These are phyloP conservation scores for Trypoxylon attenuatum DNA, from an alignment of 2,888 invertebrate genomes.

Conservation along the genomic window DNA sequence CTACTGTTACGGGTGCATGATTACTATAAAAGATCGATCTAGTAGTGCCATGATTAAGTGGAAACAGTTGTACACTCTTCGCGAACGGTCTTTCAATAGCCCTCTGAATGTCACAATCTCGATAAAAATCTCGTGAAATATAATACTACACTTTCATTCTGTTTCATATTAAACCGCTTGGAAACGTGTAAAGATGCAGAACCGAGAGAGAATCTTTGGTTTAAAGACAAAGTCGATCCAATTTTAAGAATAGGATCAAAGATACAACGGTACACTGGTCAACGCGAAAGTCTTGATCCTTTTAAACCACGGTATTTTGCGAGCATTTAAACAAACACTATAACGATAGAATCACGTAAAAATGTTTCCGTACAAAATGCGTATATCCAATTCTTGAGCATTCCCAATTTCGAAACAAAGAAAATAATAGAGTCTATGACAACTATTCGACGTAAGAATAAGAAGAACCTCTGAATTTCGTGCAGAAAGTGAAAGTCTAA, in stretches of 20 bases:
- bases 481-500: conserved; percentile 28
- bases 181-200: conserved; percentile 14
- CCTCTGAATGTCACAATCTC: conserved; percentile 11
- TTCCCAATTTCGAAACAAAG: conserved; percentile 19
- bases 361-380: conserved; percentile 7
- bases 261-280: background rate
- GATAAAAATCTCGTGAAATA: conserved; percentile 37
- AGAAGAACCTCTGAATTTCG: background rate
- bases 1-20: conserved; percentile 36
- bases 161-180: conserved; percentile 28
- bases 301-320: no score
- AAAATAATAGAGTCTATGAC: background rate
- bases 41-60: conserved; percentile 39
- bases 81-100: conserved; percentile 31
- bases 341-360: background rate
- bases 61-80: conserved; percentile 25
- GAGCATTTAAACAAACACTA: background rate
- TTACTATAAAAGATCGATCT: conserved; percentile 28
- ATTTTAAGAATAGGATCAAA: background rate
- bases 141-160: conserved; percentile 47
- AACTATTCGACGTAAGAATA: conserved; percentile 1
- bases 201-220: conserved; percentile 1
- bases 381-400: conserved; percentile 2
- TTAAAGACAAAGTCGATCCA: background rate
- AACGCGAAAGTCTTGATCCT: background rate